Evolutionary conservation across 2,888 invertebrate genomes (phyloP).

Genomic region (Acanthacorydalis orientalis): DNA sequence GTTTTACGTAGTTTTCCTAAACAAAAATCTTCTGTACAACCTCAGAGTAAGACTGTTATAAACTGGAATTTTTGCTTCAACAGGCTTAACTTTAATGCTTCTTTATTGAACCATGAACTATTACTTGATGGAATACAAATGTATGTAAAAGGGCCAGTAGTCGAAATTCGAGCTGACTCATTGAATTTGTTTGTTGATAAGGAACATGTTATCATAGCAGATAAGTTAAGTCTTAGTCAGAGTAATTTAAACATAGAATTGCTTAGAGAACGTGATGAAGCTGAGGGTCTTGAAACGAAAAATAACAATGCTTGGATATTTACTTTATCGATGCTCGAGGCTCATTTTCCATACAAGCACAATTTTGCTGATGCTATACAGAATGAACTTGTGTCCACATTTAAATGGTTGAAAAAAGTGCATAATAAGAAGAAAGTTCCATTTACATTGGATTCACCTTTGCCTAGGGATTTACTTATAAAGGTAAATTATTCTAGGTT

Average conservation of each 20-base stretch:
- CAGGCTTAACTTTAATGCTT: conserved; percentile 9
- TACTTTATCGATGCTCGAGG: conserved; percentile 44
- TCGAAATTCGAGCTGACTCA: neutral
- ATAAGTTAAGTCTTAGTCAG: conserved; percentile 46
- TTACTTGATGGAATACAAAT: conserved; percentile 2
- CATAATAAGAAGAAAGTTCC: conserved; percentile 54
- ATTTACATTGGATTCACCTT: conserved; percentile 47
- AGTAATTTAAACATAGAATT: conserved; percentile 44
- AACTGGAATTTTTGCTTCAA: conserved; percentile 10
- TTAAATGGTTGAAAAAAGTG: conserved; percentile 85
- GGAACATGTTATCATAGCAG: conserved; percentile 53
- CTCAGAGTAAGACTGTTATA: neutral
- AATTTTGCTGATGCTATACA: conserved; percentile 76
- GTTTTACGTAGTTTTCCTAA: conserved; percentile 28
- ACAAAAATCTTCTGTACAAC: neutral
- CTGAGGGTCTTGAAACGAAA: conserved; percentile 48
- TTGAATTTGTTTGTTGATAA: conserved; percentile 42
- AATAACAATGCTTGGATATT: conserved; percentile 61
- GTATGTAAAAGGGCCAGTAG: conserved; percentile 7
- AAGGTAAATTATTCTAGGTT: conserved; percentile 37
- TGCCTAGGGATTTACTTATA: conserved; percentile 81
- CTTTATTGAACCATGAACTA: conserved; percentile 9
- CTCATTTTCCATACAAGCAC: conserved; percentile 73
- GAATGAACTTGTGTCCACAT: conserved; percentile 73
- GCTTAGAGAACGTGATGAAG: conserved; percentile 53